Percentiles rank a stretch among this genome's conserved stretches.
Conservation (phyloP, 2,113 vertebrate species). For the Atractosteus spatula region DNA sequence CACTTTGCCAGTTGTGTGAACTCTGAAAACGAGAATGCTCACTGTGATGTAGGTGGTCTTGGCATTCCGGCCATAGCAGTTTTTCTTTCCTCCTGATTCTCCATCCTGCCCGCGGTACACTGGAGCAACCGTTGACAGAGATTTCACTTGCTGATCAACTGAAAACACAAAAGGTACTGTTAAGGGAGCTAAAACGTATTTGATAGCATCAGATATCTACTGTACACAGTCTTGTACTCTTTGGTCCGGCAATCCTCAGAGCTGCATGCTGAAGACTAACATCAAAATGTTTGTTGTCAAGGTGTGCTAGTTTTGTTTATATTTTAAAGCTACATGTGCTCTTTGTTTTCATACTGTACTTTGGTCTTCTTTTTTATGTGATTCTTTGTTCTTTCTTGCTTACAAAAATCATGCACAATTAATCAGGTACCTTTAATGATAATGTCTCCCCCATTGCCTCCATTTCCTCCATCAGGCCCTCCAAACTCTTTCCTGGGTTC, state of each 20-base stretch:
- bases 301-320: not conserved
- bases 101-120: conserved; percentile 74
- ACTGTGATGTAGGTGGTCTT: conserved; percentile 66
- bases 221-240: not conserved
- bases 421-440: conserved; percentile 77
- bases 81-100: conserved; percentile 73
- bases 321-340: not conserved
- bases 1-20: no score
- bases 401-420: not conserved
- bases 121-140: conserved; percentile 69
- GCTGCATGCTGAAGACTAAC: not conserved
- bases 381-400: not conserved
- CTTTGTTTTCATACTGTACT: not conserved
- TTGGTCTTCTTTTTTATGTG: not conserved
- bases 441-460: conserved; percentile 83
- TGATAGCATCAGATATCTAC: no score
- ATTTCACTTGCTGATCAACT: conserved; percentile 81
- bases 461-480: conserved; percentile 91
- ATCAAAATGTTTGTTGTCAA: not conserved
- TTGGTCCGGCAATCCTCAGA: no score
- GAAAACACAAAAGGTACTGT: conserved; percentile 22
- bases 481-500: conserved; percentile 92
- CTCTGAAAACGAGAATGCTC: conserved; percentile 36
- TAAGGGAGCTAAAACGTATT: not conserved
- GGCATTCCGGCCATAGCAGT: conserved; percentile 81